These are phyloP conservation scores for Neolamprologus falcicula DNA, from an alignment of 2,113 vertebrate genomes.

Conservation along the genomic window DNA sequence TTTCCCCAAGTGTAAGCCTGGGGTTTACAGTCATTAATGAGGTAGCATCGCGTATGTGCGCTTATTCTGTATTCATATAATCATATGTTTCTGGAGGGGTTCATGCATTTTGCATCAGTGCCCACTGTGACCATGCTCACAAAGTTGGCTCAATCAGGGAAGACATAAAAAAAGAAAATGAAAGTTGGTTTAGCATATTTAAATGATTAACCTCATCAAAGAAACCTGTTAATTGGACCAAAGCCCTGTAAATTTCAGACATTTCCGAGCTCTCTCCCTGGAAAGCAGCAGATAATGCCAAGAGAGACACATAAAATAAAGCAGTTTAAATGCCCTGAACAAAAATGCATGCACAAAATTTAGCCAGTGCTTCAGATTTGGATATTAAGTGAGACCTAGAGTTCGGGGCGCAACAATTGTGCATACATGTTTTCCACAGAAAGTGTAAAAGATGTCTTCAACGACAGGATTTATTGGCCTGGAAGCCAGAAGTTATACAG, in stretches of 20 bases:
- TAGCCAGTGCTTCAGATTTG: not conserved
- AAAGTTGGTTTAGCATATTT: not conserved
- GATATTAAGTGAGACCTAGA: not conserved
- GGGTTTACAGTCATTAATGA: constrained; percentile 29
- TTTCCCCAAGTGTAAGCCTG: constrained; percentile 4
- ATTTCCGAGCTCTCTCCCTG: not conserved
- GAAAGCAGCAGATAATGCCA: not conserved
- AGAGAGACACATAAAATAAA: not conserved
- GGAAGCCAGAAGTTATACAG: not conserved
- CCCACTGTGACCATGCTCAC: not conserved
- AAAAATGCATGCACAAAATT: not conserved
- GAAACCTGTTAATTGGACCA: not conserved
- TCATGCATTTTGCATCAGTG: constrained; percentile 21
- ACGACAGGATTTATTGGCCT: not conserved
- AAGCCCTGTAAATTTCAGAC: not conserved
- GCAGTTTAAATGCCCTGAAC: not conserved
- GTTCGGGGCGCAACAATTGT: not conserved
- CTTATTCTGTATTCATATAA: not conserved
- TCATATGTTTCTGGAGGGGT: not conserved
- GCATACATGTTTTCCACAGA: not conserved
- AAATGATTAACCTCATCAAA: not conserved
- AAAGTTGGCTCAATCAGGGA: not conserved
- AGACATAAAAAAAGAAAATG: not conserved
- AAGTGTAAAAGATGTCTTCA: not conserved
- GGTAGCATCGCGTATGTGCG: not conserved